phyloP scores from a whole-genome alignment of 2,797 vertebrate genomes.

The Cephalopachus bancanus region DNA sequence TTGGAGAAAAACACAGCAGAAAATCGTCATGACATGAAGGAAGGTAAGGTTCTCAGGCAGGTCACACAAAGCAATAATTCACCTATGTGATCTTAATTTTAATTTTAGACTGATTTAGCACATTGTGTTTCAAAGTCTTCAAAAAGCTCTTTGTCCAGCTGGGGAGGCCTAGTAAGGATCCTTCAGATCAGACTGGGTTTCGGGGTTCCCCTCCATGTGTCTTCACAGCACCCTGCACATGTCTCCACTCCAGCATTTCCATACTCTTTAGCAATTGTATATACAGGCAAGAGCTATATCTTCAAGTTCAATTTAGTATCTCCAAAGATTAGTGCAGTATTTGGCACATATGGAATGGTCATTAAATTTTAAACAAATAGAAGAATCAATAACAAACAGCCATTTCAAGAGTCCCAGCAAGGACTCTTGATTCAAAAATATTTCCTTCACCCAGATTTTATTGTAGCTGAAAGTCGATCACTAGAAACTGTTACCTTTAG shows the following conservation, averaged over 20 bases:
- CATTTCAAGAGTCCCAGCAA: constrained; percentile 28
- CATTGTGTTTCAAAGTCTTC: neutral
- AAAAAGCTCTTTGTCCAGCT: neutral
- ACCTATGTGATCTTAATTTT: neutral
- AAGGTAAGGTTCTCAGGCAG: neutral
- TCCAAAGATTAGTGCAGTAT: neutral
- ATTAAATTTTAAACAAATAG: neutral
- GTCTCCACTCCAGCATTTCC: neutral
- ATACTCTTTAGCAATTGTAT: neutral
- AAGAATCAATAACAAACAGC: neutral
- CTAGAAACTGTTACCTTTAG: neutral
- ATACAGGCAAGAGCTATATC: too few relatives aligned
- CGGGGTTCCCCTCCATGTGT: neutral
- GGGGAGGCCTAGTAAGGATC: neutral
- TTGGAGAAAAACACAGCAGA: neutral
- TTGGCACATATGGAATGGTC: neutral
- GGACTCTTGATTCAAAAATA: neutral
- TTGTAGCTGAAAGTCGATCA: neutral
- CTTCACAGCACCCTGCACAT: neutral
- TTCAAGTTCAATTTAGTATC: neutral
- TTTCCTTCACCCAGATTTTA: neutral
- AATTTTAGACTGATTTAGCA: neutral
- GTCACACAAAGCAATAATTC: neutral
- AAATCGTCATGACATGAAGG: neutral
- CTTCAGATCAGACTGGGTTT: neutral